Conservation (phyloP, 2,888 invertebrate species). For the Ichneumoninae sp. region DNA sequence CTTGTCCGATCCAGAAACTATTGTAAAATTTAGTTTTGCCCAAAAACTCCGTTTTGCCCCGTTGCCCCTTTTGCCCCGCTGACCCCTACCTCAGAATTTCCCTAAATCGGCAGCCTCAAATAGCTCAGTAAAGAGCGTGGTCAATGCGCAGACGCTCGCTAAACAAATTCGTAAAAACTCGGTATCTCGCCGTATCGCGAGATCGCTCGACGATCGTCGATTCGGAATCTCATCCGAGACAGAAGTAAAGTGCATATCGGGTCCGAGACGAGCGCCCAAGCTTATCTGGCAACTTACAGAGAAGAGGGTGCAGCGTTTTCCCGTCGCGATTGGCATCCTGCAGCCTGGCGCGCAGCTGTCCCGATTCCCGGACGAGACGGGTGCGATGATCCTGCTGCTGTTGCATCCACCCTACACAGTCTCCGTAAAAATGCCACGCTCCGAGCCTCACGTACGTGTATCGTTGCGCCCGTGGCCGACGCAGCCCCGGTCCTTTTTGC, state of each 20-base stretch:
- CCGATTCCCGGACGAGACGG: conserved; percentile 63
- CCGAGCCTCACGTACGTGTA: conserved; percentile 43
- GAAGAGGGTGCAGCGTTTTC: conserved; percentile 31
- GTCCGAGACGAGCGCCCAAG: neutral
- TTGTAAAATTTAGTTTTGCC: too few relatives aligned
- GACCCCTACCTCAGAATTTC: too few relatives aligned
- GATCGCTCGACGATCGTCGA: neutral
- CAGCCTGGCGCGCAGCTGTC: conserved; percentile 64
- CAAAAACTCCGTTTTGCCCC: too few relatives aligned
- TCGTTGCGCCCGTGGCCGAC: conserved; percentile 29
- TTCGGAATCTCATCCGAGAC: neutral
- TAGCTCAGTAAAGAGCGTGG: too few relatives aligned
- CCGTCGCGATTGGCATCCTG: conserved; percentile 46
- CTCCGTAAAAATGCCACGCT: conserved; percentile 23
- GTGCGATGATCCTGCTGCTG: conserved; percentile 53
- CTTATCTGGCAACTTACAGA: conserved; percentile 4
- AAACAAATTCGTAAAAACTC: too few relatives aligned
- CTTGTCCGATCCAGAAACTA: too few relatives aligned
- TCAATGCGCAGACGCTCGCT: too few relatives aligned
- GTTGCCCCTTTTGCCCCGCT: too few relatives aligned
- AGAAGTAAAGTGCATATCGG: neutral
- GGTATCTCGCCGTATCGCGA: neutral
- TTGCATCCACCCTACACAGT: neutral
- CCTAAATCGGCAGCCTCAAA: too few relatives aligned
- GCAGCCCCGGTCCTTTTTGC: conserved; percentile 58